phyloP scores from a whole-genome alignment of 2,113 vertebrate genomes.

The Vidua macroura region DNA sequence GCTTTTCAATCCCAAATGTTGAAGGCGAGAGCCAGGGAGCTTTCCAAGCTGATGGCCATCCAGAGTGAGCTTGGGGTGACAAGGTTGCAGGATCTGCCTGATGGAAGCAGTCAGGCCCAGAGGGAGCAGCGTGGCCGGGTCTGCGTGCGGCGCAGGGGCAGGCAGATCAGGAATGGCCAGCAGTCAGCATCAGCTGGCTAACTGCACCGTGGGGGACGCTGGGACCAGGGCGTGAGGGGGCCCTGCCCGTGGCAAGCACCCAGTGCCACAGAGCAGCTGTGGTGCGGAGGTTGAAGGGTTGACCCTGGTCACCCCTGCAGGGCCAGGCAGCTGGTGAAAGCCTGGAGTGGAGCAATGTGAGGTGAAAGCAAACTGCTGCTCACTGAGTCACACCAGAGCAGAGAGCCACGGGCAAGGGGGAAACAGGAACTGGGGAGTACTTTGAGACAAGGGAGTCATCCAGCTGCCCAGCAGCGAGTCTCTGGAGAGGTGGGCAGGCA shows the following conservation, averaged over 20 bases:
- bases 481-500: not conserved
- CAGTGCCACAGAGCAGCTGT: not conserved
- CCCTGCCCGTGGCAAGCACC: rapidly evolving
- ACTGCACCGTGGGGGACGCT: rapidly evolving
- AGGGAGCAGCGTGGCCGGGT: not conserved
- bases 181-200: not conserved
- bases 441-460: rapidly evolving
- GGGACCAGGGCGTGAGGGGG: rapidly evolving
- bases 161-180: not conserved
- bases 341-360: rapidly evolving
- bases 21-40: not conserved
- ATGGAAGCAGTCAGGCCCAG: not conserved
- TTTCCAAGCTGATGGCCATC: not conserved
- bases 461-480: rapidly evolving
- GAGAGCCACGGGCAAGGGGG: rapidly evolving
- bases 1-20: not conserved
- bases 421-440: not conserved
- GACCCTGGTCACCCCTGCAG: not conserved
- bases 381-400: not conserved
- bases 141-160: rapidly evolving
- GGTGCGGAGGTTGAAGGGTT: rapidly evolving
- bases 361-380: not conserved
- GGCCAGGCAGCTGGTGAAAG: not conserved
- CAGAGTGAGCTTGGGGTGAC: rapidly evolving
- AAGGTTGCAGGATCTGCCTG: not conserved